Evolutionary conservation across 35 echinoderm and acorn worm genomes (phyloP).

Genomic region (Hemicentrotus pulcherrimus): DNA sequence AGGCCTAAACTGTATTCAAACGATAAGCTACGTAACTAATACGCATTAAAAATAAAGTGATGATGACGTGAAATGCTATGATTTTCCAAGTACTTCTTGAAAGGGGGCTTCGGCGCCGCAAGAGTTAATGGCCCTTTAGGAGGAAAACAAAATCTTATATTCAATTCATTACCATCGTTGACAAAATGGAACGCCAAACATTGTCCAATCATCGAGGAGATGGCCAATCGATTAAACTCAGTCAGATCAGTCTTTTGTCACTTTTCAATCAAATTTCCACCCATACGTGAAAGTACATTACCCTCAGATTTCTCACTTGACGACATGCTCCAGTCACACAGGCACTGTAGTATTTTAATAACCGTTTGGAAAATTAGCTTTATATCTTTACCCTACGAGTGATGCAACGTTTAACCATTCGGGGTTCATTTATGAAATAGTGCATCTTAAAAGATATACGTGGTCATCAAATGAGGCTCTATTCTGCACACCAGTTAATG

Average conservation of each 20-base stretch:
- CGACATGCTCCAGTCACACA: too few relatives aligned
- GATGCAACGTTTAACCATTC: too few relatives aligned
- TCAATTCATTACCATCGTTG: neutral
- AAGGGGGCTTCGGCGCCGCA: neutral
- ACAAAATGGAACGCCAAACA: neutral
- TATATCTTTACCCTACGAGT: too few relatives aligned
- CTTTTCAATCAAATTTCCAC: conserved; percentile 4
- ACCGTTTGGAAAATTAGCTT: too few relatives aligned
- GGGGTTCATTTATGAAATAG: too few relatives aligned
- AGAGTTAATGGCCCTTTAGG: neutral
- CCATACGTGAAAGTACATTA: neutral
- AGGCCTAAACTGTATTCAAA: neutral
- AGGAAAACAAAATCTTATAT: neutral
- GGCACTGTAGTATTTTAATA: too few relatives aligned
- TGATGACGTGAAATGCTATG: neutral
- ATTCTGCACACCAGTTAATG: too few relatives aligned
- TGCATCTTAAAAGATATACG: too few relatives aligned
- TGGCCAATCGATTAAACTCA: neutral
- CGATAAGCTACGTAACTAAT: neutral
- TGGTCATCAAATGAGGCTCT: too few relatives aligned
- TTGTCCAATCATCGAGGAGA: neutral
- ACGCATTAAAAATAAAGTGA: neutral
- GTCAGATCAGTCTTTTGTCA: neutral
- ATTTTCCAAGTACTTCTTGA: neutral
- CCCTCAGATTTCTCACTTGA: neutral